Conservation (phyloP, 2,888 invertebrate genomes). For the Pachydiplax longipennis region DNA sequence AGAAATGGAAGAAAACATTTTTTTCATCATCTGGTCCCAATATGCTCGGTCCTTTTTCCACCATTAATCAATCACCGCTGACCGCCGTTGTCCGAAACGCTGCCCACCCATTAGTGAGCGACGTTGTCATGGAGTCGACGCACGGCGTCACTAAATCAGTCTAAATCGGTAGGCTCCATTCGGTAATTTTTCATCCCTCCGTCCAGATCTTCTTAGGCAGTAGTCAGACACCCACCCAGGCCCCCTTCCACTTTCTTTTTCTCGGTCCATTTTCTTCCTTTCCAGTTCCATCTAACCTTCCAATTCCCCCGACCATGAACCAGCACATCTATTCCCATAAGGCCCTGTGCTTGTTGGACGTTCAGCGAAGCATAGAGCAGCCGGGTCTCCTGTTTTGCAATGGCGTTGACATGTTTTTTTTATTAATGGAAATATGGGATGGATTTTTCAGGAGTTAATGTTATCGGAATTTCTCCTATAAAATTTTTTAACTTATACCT, state of each 20-base stretch:
- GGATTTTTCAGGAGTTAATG: too few relatives aligned
- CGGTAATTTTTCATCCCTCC: constrained; percentile 31
- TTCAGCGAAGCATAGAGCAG: too few relatives aligned
- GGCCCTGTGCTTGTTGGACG: too few relatives aligned
- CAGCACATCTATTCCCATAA: not conserved
- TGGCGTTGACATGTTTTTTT: too few relatives aligned
- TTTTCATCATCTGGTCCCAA: not conserved
- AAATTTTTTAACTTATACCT: too few relatives aligned
- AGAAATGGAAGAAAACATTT: not conserved
- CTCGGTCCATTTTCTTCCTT: not conserved
- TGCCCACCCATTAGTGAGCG: constrained; percentile 7
- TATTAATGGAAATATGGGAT: too few relatives aligned
- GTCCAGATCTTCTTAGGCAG: not conserved
- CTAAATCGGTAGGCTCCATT: constrained; percentile 3
- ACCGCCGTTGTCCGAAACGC: not conserved
- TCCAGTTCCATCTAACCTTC: not conserved
- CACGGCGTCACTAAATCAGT: constrained; percentile 31
- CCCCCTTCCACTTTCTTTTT: not conserved
- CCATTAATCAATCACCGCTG: constrained; percentile 34
- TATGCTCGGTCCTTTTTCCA: not conserved
- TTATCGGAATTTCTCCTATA: too few relatives aligned
- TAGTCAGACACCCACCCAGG: not conserved
- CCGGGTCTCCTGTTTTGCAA: too few relatives aligned
- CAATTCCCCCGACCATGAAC: not conserved
- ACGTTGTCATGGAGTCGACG: constrained; percentile 29